Evolutionary conservation across 2,888 invertebrate species (phyloP).

Genomic region (Rhogogaster chlorosoma): DNA sequence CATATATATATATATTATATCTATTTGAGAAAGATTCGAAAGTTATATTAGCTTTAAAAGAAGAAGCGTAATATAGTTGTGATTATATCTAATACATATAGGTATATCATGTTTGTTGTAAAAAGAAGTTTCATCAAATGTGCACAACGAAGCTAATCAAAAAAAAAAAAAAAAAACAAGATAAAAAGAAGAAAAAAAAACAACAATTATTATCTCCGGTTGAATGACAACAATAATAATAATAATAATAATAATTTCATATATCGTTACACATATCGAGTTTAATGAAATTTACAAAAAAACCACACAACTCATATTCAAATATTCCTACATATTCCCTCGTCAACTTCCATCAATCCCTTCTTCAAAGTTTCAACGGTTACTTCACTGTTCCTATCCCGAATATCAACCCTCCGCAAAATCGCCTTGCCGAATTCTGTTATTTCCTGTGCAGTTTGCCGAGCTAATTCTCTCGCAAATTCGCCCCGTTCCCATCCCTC

Average conservation of each 20-base stretch:
- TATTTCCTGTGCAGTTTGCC: slow-evolving; percentile 78
- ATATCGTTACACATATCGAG: background rate
- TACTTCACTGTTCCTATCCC: slow-evolving; percentile 68
- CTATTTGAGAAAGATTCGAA: background rate
- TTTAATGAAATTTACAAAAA: background rate
- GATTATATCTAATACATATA: background rate
- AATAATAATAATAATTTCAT: background rate
- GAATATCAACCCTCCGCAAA: slow-evolving; percentile 74
- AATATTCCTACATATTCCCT: slow-evolving; percentile 73
- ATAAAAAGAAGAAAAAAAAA: background rate
- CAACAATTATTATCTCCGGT: background rate
- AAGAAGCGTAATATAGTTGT: background rate
- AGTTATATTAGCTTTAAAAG: background rate
- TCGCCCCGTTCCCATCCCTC: slow-evolving; percentile 79
- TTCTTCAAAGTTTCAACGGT: slow-evolving; percentile 76
- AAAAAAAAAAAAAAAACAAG: slow-evolving; percentile 59
- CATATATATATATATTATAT: background rate
- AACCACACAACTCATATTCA: slow-evolving; percentile 2
- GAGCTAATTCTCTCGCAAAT: slow-evolving; percentile 77
- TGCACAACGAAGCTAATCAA: slow-evolving; percentile 3
- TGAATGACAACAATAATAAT: background rate
- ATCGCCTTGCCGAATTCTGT: slow-evolving; percentile 79
- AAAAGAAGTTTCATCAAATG: background rate
- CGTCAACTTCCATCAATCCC: slow-evolving; percentile 79
- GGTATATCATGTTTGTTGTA: background rate